Evolutionary conservation across 2,888 invertebrate genomes (phyloP), one percentile per base, ranked within the genome.

Genomic region (Torymus auratus): DNA sequence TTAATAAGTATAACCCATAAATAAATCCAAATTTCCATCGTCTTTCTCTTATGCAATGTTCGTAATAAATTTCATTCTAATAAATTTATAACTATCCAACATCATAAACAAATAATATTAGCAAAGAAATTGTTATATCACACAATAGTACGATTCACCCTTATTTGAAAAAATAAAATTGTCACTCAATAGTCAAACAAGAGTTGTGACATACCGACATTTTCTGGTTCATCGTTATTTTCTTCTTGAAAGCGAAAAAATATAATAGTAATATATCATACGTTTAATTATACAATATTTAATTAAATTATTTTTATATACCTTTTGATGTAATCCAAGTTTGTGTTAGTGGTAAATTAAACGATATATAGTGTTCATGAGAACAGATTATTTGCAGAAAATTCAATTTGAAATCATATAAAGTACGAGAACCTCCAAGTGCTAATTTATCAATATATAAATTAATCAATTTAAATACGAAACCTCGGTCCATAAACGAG

Each of bases 311-410:
- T 58, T 61, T 41, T 20, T 67, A 58, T 72, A n/a, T 86, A 91
- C 91, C 91, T 88, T 87, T 89, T 56, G 89, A 84, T 86, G 92
- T 91, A 77, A 91, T 86, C 68, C 90, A 88, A 78, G 93, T 93
- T 68, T 94, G 93, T 88, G 95, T 94, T 85, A 97, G 93, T 4
- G 99, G 99, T 87, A 99, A 93, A 91, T 98, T 98, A 86, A 99
- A 95, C 0, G 97, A 96, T 71, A 99, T 95, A 89, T 95, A 99
- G 91, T 99, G 98, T 89, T 99, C 99, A 88, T 99, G 98, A 55
- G 95, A 95, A 88, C 97, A 97, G 65, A 99, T 94, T 64, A 97
- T 96, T 91, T 96, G 96, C 69, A 99, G 92, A 89, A 99, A 98
- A 80, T 96, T 95, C 88, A 98, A 97, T 92, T 98, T 99, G 91